Conservation (phyloP, 2,113 vertebrate genomes). For the Anarhynchus alexandrinus region DNA sequence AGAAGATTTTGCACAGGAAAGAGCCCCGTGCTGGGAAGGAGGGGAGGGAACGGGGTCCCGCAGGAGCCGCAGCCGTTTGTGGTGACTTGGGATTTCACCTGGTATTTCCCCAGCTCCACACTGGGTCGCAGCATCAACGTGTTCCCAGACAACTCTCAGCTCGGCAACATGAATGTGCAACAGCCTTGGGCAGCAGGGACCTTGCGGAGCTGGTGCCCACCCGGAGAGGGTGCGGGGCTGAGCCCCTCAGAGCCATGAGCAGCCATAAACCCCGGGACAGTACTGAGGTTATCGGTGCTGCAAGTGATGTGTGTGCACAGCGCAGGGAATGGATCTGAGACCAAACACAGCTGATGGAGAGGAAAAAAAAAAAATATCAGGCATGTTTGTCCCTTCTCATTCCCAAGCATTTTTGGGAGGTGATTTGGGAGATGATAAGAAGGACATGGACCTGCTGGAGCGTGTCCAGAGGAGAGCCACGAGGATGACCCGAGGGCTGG, state of each 20-base stretch:
- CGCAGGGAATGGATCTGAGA: background rate
- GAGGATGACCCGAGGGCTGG: no score
- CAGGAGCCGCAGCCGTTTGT: rapidly evolving
- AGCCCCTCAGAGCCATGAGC: background rate
- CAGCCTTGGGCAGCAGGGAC: background rate
- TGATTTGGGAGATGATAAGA: no score
- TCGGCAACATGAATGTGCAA: background rate
- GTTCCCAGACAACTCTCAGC: background rate
- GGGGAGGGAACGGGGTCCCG: background rate
- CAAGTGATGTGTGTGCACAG: no score
- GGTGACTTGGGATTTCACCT: background rate
- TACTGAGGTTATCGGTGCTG: background rate
- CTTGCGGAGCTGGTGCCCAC: background rate
- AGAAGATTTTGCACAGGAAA: background rate
- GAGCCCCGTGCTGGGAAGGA: background rate
- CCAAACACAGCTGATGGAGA: background rate
- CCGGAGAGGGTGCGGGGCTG: background rate
- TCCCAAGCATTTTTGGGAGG: background rate
- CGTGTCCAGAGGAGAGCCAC: no score
- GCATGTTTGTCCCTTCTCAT: background rate
- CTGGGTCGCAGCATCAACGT: rapidly evolving
- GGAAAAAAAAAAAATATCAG: background rate
- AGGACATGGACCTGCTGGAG: no score
- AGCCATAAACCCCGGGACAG: background rate
- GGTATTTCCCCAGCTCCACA: background rate